Percentiles rank a stretch among this genome's conserved stretches.
These are phyloP conservation scores for Oxycera nigricornis DNA, from an alignment of 2,888 invertebrate genomes.

Conservation along the genomic window DNA sequence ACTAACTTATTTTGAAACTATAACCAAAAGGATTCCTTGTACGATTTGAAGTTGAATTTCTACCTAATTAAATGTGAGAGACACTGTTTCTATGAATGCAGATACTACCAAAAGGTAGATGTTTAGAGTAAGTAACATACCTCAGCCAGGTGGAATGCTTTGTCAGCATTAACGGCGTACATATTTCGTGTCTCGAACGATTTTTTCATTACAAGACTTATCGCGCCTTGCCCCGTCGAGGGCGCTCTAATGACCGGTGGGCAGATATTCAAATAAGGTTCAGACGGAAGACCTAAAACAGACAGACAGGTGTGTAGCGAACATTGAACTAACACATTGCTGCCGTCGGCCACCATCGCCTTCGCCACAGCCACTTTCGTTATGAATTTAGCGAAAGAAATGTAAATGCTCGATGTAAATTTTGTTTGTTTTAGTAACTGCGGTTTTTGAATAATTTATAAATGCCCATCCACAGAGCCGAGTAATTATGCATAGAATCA, in stretches of 20 bases:
- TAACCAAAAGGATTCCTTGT: background rate
- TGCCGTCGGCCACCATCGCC: background rate
- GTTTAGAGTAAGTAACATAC: no score
- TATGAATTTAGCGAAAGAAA: slow-evolving; percentile 38
- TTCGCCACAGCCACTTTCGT: slow-evolving; percentile 8
- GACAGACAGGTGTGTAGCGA: slow-evolving; percentile 35
- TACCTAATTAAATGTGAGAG: no score
- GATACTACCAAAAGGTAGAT: no score
- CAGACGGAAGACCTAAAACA: background rate
- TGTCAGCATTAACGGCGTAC: background rate
- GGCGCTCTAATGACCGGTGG: slow-evolving; percentile 12
- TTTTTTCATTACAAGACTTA: background rate
- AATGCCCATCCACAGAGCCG: slow-evolving; percentile 35
- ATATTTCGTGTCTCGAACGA: background rate
- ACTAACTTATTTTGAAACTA: background rate
- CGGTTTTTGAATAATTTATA: slow-evolving; percentile 46
- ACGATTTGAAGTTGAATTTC: no score
- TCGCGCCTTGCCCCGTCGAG: background rate
- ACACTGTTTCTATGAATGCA: no score
- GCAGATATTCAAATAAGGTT: slow-evolving; percentile 32
- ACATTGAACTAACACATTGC: slow-evolving; percentile 11
- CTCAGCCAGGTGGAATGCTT: background rate
- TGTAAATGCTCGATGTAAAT: slow-evolving; percentile 37
- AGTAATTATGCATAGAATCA: slow-evolving; percentile 40
- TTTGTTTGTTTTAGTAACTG: slow-evolving; percentile 46